Evolutionary conservation across 2,888 invertebrate species (phyloP).

Genomic region (Apamea anceps): DNA sequence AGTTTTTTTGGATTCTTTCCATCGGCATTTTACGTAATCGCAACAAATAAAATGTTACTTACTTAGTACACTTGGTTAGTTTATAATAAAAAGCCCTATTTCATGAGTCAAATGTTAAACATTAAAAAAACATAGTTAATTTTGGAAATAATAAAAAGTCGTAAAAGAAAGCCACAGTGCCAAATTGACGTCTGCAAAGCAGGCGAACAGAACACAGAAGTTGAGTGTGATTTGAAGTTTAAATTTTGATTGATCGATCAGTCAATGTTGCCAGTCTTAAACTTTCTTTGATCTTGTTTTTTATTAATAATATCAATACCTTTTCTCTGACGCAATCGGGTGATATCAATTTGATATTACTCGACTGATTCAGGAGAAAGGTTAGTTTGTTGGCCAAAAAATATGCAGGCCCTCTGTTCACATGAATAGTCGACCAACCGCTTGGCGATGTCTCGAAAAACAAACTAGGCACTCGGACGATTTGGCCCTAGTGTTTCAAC

Average conservation of each 20-base stretch:
- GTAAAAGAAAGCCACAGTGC: not conserved
- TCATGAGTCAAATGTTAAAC: not conserved
- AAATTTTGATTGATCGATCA: constrained; percentile 28
- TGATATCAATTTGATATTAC: not conserved
- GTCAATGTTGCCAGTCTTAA: constrained; percentile 31
- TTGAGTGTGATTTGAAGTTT: constrained; percentile 14
- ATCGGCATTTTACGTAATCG: constrained; percentile 59
- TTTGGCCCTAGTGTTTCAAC: too few relatives aligned
- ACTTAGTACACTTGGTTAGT: constrained; percentile 12
- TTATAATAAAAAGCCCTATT: constrained; percentile 1
- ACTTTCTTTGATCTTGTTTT: not conserved
- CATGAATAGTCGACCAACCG: not conserved
- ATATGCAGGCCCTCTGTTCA: not conserved
- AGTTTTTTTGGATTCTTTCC: constrained; percentile 11
- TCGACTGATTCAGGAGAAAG: not conserved
- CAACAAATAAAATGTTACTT: constrained; percentile 38
- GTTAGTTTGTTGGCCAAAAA: not conserved
- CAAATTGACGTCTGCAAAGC: constrained; percentile 25
- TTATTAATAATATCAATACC: not conserved
- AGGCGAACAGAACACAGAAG: not conserved
- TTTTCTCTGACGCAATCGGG: not conserved
- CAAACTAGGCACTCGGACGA: too few relatives aligned
- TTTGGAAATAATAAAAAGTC: constrained; percentile 5
- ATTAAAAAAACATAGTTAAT: not conserved
- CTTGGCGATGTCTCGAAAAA: too few relatives aligned